Evolutionary conservation across 2,888 invertebrate species (phyloP).

Genomic region (Drosophila mimetica): DNA sequence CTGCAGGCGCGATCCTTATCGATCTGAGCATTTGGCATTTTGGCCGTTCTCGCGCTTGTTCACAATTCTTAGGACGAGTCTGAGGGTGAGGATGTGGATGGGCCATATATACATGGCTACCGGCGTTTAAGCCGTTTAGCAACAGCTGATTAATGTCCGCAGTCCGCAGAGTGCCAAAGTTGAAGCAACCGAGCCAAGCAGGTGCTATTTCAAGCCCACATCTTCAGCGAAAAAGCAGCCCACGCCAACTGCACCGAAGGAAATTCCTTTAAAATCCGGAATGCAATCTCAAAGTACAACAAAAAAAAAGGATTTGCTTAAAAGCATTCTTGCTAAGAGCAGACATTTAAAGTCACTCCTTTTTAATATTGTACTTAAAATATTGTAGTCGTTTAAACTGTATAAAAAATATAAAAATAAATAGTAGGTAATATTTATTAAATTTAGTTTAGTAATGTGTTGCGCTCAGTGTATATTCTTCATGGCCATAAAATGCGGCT

Average conservation of each 20-base stretch:
- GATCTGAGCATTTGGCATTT: conserved; percentile 37
- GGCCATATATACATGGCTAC: conserved; percentile 50
- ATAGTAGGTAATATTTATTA: too few species aligned
- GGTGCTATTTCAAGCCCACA: conserved; percentile 37
- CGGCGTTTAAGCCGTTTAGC: conserved; percentile 71
- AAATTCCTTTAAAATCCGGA: neutral
- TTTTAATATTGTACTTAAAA: too few species aligned
- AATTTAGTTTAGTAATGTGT: too few species aligned
- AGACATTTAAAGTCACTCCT: too few species aligned
- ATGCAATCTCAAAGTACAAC: neutral
- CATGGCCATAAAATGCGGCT: conserved; percentile 18
- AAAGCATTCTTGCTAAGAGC: too few species aligned
- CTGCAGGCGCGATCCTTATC: conserved; percentile 65
- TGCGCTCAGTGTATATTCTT: conserved; percentile 11
- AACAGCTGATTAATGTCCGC: conserved; percentile 64
- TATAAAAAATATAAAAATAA: too few species aligned
- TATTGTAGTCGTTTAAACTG: too few species aligned
- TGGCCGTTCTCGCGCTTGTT: conserved; percentile 65
- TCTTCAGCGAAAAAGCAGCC: conserved; percentile 10
- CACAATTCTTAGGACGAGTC: conserved; percentile 29
- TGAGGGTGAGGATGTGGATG: conserved; percentile 25
- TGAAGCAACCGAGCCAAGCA: conserved; percentile 37
- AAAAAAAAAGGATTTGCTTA: neutral
- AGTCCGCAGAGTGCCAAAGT: conserved; percentile 15
- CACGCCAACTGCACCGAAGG: conserved; percentile 38